A percentile compares a stretch with the other conserved stretches of the same genome.
These are phyloP conservation scores for Sebastiscus albofasciatus DNA, from an alignment of 2,797 vertebrate species.

Conservation along the genomic window DNA sequence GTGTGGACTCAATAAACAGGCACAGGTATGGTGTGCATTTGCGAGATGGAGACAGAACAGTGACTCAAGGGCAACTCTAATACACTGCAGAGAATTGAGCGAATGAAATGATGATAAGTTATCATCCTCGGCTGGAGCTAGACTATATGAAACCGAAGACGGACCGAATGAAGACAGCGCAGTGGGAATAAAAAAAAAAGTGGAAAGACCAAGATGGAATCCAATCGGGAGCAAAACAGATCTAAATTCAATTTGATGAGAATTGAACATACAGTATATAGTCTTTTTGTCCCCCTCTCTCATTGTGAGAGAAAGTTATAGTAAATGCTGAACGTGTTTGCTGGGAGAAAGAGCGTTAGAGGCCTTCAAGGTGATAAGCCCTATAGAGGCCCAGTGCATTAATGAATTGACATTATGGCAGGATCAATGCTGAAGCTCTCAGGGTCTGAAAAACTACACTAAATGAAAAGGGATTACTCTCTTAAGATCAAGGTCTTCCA, in stretches of 20 bases:
- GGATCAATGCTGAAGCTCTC: slow-evolving; percentile 78
- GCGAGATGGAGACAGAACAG: slow-evolving; percentile 37
- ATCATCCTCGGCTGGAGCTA: slow-evolving; percentile 53
- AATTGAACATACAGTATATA: slow-evolving; percentile 14
- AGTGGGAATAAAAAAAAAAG: slow-evolving; percentile 39
- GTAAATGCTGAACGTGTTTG: slow-evolving; percentile 40
- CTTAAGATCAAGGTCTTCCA: slow-evolving; percentile 78
- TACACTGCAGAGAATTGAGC: slow-evolving; percentile 48
- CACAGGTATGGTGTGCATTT: slow-evolving; percentile 30
- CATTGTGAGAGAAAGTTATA: slow-evolving; percentile 15
- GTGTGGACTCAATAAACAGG: slow-evolving; percentile 31
- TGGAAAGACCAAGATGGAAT: slow-evolving; percentile 32
- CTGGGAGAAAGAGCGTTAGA: slow-evolving; percentile 21
- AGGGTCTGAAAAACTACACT: slow-evolving; percentile 69
- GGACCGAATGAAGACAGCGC: slow-evolving; percentile 59
- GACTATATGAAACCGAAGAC: slow-evolving; percentile 54
- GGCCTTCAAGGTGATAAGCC: slow-evolving; percentile 65
- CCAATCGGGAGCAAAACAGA: slow-evolving; percentile 28
- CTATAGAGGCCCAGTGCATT: slow-evolving; percentile 54
- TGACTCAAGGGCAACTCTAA: slow-evolving; percentile 58
- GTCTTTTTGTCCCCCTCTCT: background rate
- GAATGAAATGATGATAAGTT: slow-evolving; percentile 61
- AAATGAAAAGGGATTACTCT: slow-evolving; percentile 84
- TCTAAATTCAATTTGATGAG: slow-evolving; percentile 34
- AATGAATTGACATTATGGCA: slow-evolving; percentile 81